Conservation (phyloP, 2,113 vertebrate genomes). For the Percina caprodes region DNA sequence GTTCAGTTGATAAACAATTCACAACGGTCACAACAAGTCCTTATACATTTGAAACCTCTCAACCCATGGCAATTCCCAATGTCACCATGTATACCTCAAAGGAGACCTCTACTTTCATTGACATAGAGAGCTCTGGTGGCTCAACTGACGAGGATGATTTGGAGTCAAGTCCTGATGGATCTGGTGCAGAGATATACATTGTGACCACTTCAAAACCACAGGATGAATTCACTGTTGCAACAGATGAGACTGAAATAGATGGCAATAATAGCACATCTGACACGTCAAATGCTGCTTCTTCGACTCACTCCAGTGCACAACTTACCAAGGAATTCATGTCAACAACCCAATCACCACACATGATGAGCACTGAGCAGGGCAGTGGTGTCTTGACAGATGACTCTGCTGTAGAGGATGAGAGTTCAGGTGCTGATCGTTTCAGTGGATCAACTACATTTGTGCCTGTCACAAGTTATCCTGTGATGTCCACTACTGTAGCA, state of each 20-base stretch:
- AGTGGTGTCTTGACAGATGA: conserved; percentile 49
- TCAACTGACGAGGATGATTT: conserved; percentile 45
- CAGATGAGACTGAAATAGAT: conserved; percentile 74
- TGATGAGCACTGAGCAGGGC: conserved; percentile 38
- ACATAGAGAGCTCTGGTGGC: conserved; percentile 59
- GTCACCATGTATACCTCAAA: conserved; percentile 24
- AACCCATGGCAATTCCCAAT: conserved; percentile 34
- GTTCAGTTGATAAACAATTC: conserved; percentile 16
- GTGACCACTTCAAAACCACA: conserved; percentile 40
- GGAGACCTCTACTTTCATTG: conserved; percentile 42
- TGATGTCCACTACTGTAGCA: not conserved
- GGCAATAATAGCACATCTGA: conserved; percentile 33
- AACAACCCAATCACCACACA: conserved; percentile 45
- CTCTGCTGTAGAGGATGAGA: conserved; percentile 31
- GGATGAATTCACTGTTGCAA: conserved; percentile 49
- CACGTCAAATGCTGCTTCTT: not conserved
- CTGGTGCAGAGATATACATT: conserved; percentile 22
- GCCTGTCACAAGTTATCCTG: conserved; percentile 11
- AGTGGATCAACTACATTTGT: conserved; percentile 14
- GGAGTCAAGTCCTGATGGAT: conserved; percentile 58
- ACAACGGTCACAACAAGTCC: conserved; percentile 21
- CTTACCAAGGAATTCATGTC: conserved; percentile 8
- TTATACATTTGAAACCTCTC: conserved; percentile 11
- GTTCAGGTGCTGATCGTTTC: conserved; percentile 31
- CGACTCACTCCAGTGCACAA: conserved; percentile 24